Base-by-base conservation (phyloP, 2,888 invertebrate genomes). In the Empis livida region DNA sequence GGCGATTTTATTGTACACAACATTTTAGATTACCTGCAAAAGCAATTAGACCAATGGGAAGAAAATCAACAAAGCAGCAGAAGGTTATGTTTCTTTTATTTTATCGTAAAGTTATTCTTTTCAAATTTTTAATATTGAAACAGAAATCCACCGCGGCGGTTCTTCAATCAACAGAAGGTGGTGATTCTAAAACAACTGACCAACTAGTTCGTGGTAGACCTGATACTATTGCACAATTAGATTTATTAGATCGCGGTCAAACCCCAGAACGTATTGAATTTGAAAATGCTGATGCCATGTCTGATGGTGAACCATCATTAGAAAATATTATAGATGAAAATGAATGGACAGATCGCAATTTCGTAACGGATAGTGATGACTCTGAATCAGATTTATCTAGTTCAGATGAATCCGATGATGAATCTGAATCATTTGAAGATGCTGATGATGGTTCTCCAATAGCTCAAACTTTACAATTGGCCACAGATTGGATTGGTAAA, bases 341-440 rank as follows among this genome's bases (percentile, higher is more conserved):
- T 62, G 93, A 94, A 65, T 93, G 94, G 88, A 93, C 92, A 0
- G 91, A 92, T 57, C 78, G 90, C 55, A 95, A 95, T 72, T 91
- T 91, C 66, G 80, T 89, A 39, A 86, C 87, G 2, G 80, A 83
- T 41, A 79, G 84, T 23, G 81, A 81, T 30, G 82, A 82, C 64
- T 84, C 85, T 5, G 85, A 85, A 59, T 76, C 78, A 3, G 67
- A 69, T 55, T 53, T 56, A 1, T 66, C 67, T 11, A 65, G 67
- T 44, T 67, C 68, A 3, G 77, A 78, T 54, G 74, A 76, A 50
- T 77, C 75, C 8, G 79, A 80, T 56, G 78, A 79, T 35, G 81
- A 79, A 45, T 62, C 64, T 1, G 80, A 79, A 49, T 79, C 79
- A 51, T 81, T 75, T 57, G 81, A 82, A 59, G 82, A 82, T 61